Evolutionary conservation across 2,113 vertebrate genomes (phyloP).

Genomic region (Echinops telfairi): DNA sequence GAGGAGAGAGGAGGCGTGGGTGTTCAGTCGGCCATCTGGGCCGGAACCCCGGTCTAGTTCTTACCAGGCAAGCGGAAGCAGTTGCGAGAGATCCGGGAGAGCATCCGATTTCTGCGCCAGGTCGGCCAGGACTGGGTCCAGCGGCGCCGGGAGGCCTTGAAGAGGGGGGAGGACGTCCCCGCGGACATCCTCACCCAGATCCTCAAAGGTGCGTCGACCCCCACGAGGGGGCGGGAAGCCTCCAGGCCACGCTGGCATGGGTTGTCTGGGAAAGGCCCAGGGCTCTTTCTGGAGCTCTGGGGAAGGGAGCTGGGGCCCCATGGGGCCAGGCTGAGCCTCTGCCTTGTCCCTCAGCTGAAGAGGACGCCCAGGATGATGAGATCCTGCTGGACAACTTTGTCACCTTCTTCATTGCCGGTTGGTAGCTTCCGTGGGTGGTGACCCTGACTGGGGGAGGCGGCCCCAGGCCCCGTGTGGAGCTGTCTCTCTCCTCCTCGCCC

Average conservation of each 20-base stretch:
- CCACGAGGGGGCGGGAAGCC: rapidly evolving
- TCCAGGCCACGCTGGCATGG: rapidly evolving
- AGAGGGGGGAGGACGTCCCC: constrained; percentile 87
- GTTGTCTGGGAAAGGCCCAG: rapidly evolving
- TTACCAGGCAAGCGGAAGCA: constrained; percentile 88
- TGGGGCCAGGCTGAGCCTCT: neutral
- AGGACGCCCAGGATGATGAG: constrained; percentile 89
- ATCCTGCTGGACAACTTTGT: constrained; percentile 95
- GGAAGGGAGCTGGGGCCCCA: neutral
- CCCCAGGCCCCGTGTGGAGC: rapidly evolving
- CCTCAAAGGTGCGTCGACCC: constrained; percentile 87
- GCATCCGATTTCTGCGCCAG: constrained; percentile 88
- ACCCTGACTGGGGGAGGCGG: neutral
- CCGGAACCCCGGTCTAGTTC: constrained; percentile 75
- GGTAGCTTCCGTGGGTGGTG: constrained; percentile 56
- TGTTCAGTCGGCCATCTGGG: rapidly evolving
- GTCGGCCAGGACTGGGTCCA: constrained; percentile 92
- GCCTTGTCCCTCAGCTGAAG: constrained; percentile 87
- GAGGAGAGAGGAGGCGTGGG: rapidly evolving
- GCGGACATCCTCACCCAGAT: constrained; percentile 95
- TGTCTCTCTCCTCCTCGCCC: neutral
- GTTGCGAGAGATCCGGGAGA: constrained; percentile 88
- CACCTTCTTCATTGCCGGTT: constrained; percentile 96
- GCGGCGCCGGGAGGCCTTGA: constrained; percentile 88
- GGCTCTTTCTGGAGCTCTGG: rapidly evolving